Base-by-base conservation (phyloP, 1,140 invertebrate species). In the Microplitis demolitor region DNA sequence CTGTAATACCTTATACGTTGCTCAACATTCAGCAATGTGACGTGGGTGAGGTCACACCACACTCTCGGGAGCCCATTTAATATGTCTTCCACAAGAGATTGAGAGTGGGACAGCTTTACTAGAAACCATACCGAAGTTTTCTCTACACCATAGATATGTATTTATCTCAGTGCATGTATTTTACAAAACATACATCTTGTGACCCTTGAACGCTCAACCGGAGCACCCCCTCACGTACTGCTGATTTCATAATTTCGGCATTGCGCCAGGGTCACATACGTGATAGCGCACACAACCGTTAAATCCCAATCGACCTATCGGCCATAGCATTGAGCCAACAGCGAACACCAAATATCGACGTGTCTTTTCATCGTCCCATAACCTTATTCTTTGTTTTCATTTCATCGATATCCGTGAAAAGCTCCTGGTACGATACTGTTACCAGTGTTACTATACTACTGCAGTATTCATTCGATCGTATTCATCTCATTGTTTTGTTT, bases 191-290 rank as follows among this genome's bases (percentile, higher is more conserved):
- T 64, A 34, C 13, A 16, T 64, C 70, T 56, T 37, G 58, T 35
- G 50, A 31, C 33, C 53, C 51, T 61, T 60, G 62, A 64, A 66
- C 58, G 53, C 37, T 61, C 66, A 74, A 77, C 77, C 60, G 70
- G 71, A 76, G 79, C 77, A 73, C 73, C 79, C 62, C 76, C 73
- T 78, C 84, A 83, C 82, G 83, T 84, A 84, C 76, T 81, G 83
- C 83, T 84, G 84, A 86, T 86, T 85, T 84, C 82, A 84, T 86
- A 86, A 86, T 84, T 85, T 83, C 79, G 82, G 83, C 80, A 81
- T 81, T 79, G 81, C 81, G 82, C 83, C 84, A 85, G 74, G 58
- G 69, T 69, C 61, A 69, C 60, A 69, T 78, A 81, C 80, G 79
- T 83, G 79, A 83, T 76, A 75, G 75, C 62, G 76, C 64, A 45